Evolutionary conservation across 2,113 vertebrate genomes (phyloP), one percentile per base, ranked within the genome.

Genomic region (Taurulus bubalis): DNA sequence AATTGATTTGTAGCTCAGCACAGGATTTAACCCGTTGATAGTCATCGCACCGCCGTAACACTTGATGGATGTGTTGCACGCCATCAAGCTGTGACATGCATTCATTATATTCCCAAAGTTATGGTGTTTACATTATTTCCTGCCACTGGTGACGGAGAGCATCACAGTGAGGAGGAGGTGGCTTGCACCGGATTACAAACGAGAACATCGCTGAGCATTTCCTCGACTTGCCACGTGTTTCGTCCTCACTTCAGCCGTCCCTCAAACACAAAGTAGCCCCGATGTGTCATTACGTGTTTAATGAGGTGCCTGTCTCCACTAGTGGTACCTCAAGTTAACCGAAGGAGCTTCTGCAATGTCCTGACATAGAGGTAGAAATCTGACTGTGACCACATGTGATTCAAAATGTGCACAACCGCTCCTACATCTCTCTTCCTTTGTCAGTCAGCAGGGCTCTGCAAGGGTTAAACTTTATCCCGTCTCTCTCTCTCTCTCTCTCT

Each of bases 391-490:
- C 32, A 20, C 22, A 10, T 30, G 40, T 32, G 49, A 11, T 36
- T 32, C n/a, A 51, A 62, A n/a, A 16, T 22, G 38, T 53, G 53
- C 1, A 0, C 32, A 55, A 10, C 9, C 16, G 26, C 11, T 20
- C 16, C 26, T 24, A 1, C 28, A 0, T 66, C 40, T 28, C 34
- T 28, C 24, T 63, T 64, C 56, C 45, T 77, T 69, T 85, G 49
- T 80, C 63, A 68, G 56, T 58, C 63, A 49, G 70, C 62, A 34
- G 20, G 47, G 78, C 15, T 62, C 64, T 78, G 67, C 14, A 86
- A 85, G 76, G 85, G 82, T 90, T 89, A 79, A 85, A 90, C 63
- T 73, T 75, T 34, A 58, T 83, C 70, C 72, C 63, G 51, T 83
- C 73, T 70, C 73, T 47, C 28, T 73, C 76, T 75, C 75, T 86